Evolutionary conservation across 2,113 vertebrate genomes (phyloP).

Genomic region (zebrafish (Danio rerio)): DNA sequence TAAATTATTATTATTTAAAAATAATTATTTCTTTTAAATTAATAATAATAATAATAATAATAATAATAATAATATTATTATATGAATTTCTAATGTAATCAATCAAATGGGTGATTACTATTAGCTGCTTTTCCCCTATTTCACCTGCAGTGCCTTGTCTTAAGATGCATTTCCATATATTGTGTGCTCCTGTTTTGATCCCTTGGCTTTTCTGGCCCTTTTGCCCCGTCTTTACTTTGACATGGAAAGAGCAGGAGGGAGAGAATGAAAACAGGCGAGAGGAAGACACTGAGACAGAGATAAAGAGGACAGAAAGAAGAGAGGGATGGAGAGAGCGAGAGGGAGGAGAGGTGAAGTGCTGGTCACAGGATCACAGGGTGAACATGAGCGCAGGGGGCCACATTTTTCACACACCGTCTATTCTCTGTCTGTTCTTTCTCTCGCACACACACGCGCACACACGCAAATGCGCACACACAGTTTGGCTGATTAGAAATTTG

Average conservation of each 20-base stretch:
- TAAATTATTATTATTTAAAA: too few relatives aligned
- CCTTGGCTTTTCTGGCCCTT: constrained; percentile 34
- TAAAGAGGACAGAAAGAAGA: constrained; percentile 16
- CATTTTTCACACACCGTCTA: constrained; percentile 52
- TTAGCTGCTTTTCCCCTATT: too few relatives aligned
- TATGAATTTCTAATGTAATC: too few relatives aligned
- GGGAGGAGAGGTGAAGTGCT: constrained; percentile 48
- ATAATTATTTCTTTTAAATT: too few relatives aligned
- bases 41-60: too few relatives aligned
- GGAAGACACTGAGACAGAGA: constrained; percentile 35
- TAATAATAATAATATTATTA: too few relatives aligned
- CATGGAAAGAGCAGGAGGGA: constrained; percentile 22
- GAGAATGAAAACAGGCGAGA: constrained; percentile 27
- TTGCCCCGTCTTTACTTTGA: constrained; percentile 3
- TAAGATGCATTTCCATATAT: not conserved
- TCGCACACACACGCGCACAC: too few relatives aligned
- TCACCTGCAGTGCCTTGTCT: too few relatives aligned
- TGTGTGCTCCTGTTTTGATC: not conserved
- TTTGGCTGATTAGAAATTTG: too few relatives aligned
- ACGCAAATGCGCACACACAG: too few relatives aligned
- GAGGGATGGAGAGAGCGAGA: constrained; percentile 25
- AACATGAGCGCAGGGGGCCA: constrained; percentile 41
- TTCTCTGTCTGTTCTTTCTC: not conserved
- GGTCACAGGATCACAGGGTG: constrained; percentile 51
- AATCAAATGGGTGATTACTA: too few relatives aligned